phyloP scores from a whole-genome alignment of 2,113 vertebrate genomes.

The Leptosomus discolor region DNA sequence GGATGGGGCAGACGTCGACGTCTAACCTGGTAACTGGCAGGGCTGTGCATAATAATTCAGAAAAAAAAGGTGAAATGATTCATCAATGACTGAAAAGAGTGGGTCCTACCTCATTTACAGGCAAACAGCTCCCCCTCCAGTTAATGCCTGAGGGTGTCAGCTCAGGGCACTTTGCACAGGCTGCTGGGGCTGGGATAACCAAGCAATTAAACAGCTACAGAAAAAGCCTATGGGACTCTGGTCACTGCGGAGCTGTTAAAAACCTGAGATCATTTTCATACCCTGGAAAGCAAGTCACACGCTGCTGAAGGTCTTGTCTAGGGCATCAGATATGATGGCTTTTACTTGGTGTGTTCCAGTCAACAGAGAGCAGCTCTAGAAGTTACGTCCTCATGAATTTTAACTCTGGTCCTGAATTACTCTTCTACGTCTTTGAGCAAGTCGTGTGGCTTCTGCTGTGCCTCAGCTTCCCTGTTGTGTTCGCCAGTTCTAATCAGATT shows the following conservation, averaged over 20 bases:
- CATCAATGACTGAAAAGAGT: too few species aligned
- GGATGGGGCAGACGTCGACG: fast-evolving
- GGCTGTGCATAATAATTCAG: background rate
- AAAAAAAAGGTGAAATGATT: background rate
- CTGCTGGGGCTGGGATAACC: background rate
- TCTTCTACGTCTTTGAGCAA: background rate
- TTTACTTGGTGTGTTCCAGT: background rate
- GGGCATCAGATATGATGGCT: background rate
- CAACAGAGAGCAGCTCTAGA: background rate
- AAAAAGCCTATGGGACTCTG: background rate
- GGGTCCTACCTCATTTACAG: background rate
- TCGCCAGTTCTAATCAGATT: background rate
- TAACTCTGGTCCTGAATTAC: background rate
- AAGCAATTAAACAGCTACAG: background rate
- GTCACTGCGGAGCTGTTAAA: background rate
- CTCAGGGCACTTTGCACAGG: background rate
- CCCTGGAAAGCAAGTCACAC: background rate
- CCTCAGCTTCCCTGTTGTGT: background rate
- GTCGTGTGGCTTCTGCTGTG: background rate
- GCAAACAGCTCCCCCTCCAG: background rate
- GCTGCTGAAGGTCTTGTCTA: background rate
- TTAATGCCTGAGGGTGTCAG: background rate
- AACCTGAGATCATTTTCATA: background rate
- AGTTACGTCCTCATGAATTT: background rate
- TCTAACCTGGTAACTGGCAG: background rate